These are phyloP conservation scores for Phodopus roborovskii DNA, from an alignment of 2,113 vertebrate genomes.

Conservation along the genomic window DNA sequence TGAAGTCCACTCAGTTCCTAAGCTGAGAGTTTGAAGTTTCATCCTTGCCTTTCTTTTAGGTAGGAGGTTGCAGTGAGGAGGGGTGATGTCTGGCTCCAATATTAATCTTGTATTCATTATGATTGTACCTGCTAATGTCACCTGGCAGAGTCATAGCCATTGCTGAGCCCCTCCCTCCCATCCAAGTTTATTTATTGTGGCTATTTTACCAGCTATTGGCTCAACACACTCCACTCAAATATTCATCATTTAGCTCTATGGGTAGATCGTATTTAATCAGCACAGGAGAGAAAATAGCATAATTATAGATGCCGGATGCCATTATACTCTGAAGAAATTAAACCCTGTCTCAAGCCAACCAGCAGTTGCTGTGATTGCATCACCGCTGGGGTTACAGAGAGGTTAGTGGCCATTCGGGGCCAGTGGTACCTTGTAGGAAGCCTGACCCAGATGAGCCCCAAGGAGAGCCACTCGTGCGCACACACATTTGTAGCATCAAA, in stretches of 20 bases:
- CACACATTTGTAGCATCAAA: conserved; percentile 46
- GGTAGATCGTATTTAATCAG: conserved; percentile 88
- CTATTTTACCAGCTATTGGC: conserved; percentile 85
- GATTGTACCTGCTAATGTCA: conserved; percentile 77
- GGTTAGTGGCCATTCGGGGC: conserved; percentile 80
- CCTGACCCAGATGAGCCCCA: conserved; percentile 62
- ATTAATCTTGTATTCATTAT: conserved; percentile 55
- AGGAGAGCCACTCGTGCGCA: conserved; percentile 29
- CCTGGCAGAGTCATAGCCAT: conserved; percentile 67
- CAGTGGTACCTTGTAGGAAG: conserved; percentile 70
- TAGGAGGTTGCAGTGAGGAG: not conserved
- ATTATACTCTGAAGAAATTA: conserved; percentile 88
- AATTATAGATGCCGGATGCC: conserved; percentile 89
- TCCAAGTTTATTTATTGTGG: conserved; percentile 86
- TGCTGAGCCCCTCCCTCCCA: conserved; percentile 58
- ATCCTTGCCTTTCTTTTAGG: conserved; percentile 30
- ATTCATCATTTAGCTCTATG: conserved; percentile 87
- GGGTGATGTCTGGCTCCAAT: not conserved
- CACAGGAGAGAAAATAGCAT: conserved; percentile 89
- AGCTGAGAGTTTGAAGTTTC: conserved; percentile 16
- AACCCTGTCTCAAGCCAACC: conserved; percentile 85
- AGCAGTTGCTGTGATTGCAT: conserved; percentile 79
- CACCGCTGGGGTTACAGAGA: conserved; percentile 83
- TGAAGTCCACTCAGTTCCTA: not conserved
- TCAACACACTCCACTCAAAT: conserved; percentile 85